Evolutionary conservation across 2,888 invertebrate genomes (phyloP), one percentile per base, ranked within the genome.

Genomic region (Mamestra brassicae): DNA sequence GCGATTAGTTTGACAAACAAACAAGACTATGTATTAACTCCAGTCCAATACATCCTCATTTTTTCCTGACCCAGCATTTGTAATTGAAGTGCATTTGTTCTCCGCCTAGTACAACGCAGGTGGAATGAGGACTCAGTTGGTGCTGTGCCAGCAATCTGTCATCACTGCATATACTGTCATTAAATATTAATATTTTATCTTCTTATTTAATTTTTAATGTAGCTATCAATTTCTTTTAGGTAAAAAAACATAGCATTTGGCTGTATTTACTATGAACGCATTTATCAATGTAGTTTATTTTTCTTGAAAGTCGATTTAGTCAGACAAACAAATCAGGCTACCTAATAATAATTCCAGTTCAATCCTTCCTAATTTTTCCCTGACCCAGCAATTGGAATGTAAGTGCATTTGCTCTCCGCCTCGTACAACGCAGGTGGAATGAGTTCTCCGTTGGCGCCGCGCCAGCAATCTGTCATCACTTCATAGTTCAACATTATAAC

Each of bases 81-180:
- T 4, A 64, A 38, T 50, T 11, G 50, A 60, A 81, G 47, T 64
- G n/a, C 7, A 75, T 75, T 81, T 58, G 11, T 15, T 63, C 26
- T 58, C 17, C 10, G 8, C 4, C 11, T 13, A 71, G 55, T 26
- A 11, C 7, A 68, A n/a, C 26, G 7, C 45, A 64, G 58, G 42
- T 66, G 26, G 5, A 74, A 55, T n/a, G 54, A 60, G 81, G 45
- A 84, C 54, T 3, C 61, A 15, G 34, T 47, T 81, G 85, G 85
- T 83, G 17, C 1, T 10, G 58, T 13, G 85, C 85, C 81, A 81
- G 65, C 42, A 60, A 47, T 52, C 50, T 84, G 80, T 74, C 65
- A 69, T 11, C 6, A 66, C 52, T 65, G 67, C 38, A 73, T 52
- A 45, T 26, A 26, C 26, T 26, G 26, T 26, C 26, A 26, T 26